A percentile compares a stretch with the other conserved stretches of the same genome.
Evolutionary conservation across 2,113 vertebrate species (phyloP).

Genomic region (Sylvicapra grimmia): DNA sequence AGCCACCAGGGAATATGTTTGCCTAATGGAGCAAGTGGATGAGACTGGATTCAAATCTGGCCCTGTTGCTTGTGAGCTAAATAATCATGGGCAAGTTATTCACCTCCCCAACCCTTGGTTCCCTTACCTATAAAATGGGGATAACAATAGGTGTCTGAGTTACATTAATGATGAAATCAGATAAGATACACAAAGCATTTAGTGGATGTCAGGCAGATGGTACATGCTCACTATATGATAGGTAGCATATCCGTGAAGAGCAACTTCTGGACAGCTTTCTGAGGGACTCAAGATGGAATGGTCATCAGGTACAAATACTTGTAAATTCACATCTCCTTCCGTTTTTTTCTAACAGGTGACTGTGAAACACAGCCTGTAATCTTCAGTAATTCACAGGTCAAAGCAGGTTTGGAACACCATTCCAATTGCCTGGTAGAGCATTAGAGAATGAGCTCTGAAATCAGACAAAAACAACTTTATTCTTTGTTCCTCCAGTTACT

Average conservation of each 20-base stretch:
- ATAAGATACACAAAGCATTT: background rate
- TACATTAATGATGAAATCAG: background rate
- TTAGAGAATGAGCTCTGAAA: background rate
- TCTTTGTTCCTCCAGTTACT: background rate
- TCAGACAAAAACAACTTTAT: background rate
- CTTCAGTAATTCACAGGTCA: background rate
- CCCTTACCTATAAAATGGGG: background rate
- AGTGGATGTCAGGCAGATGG: background rate
- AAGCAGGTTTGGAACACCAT: background rate
- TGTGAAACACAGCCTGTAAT: background rate
- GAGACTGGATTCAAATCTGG: background rate
- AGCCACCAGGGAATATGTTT: background rate
- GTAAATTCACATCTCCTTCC: background rate
- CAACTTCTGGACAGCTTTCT: background rate
- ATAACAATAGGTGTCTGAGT: background rate
- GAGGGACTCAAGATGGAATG: background rate
- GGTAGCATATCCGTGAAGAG: background rate
- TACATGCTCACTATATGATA: background rate
- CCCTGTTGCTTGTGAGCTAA: background rate
- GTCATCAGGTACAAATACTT: background rate
- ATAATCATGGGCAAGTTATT: background rate
- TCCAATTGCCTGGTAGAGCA: background rate
- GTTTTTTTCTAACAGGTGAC: conserved; percentile 8
- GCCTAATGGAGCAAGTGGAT: background rate
- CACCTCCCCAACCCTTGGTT: background rate